These are phyloP conservation scores for Cephus spinipes DNA, from an alignment of 2,888 invertebrate genomes.

Conservation along the genomic window DNA sequence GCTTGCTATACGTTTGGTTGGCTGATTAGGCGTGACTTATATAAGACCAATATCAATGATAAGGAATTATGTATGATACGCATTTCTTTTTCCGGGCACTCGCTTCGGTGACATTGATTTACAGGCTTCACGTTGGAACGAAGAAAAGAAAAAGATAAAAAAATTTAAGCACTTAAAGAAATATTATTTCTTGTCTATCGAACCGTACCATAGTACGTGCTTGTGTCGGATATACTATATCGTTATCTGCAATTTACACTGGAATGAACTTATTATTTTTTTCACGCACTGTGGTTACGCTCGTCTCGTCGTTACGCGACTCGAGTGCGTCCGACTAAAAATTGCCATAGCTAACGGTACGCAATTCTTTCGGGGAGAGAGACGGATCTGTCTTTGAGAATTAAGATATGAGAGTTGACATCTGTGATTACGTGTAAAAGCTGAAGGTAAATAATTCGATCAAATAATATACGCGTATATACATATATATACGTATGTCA, in stretches of 20 bases:
- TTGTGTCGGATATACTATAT: neutral
- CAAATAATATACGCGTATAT: too few relatives aligned
- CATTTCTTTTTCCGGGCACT: neutral
- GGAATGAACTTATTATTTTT: neutral
- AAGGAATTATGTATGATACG: neutral
- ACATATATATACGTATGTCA: too few relatives aligned
- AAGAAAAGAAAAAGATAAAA: neutral
- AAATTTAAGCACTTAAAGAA: neutral
- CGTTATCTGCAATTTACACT: neutral
- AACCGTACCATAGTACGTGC: neutral
- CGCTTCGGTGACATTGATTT: neutral
- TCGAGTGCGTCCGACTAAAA: neutral
- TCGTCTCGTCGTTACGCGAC: neutral
- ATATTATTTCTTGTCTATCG: neutral
- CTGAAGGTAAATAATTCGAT: too few relatives aligned
- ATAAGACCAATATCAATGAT: neutral
- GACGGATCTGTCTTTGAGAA: neutral
- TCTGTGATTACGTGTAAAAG: neutral
- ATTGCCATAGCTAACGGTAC: neutral
- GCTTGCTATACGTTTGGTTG: neutral
- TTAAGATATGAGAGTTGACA: neutral
- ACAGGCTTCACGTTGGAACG: neutral
- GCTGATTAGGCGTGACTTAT: neutral
- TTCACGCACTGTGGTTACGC: neutral
- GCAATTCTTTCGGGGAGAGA: neutral